Evolutionary conservation across 2,888 invertebrate species (phyloP).

Genomic region (Macrophya annulata): DNA sequence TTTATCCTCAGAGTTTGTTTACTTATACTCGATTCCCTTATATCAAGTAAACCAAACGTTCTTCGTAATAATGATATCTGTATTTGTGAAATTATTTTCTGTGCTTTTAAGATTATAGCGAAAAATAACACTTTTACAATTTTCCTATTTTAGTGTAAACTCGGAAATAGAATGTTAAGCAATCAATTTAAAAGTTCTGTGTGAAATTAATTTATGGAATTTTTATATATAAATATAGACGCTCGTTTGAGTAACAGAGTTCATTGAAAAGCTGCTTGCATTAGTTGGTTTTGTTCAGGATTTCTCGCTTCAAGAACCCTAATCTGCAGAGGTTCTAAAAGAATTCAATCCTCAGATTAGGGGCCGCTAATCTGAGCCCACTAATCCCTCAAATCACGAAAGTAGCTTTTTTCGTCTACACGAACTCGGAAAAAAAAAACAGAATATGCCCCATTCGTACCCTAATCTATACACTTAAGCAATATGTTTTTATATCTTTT

Average conservation of each 20-base stretch:
- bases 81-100: neutral
- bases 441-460: neutral
- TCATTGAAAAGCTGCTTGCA: conserved; percentile 21
- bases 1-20: neutral
- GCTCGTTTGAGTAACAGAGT: neutral
- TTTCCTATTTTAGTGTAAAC: too few relatives aligned
- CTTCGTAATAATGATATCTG: neutral
- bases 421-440: neutral
- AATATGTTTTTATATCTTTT: neutral
- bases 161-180: neutral
- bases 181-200: neutral
- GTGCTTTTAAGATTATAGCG: neutral
- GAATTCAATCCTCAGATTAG: conserved; percentile 39
- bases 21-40: neutral
- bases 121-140: neutral
- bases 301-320: conserved; percentile 19
- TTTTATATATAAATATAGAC: neutral
- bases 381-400: conserved; percentile 29
- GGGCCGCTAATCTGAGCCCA: conserved; percentile 15
- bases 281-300: conserved; percentile 25
- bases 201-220: neutral
- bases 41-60: neutral
- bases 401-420: conserved; percentile 24
- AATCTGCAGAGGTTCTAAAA: conserved; percentile 9
- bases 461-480: neutral